Conservation (phyloP, 2,113 vertebrate genomes). For the Kryptolebias marmoratus region DNA sequence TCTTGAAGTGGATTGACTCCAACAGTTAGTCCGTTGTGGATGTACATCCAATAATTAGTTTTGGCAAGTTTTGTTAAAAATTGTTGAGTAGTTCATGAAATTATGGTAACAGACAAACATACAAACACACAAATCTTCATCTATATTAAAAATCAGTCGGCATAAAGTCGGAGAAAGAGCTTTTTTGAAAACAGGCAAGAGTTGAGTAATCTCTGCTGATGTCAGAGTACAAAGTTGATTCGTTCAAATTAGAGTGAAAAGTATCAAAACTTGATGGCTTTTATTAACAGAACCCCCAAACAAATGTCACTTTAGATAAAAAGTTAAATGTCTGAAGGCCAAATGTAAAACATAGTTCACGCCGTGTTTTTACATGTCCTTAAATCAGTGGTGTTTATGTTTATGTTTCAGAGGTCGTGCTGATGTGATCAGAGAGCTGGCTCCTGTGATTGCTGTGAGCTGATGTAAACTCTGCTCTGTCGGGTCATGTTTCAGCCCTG, state of each 20-base stretch:
- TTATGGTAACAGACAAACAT: too few relatives aligned
- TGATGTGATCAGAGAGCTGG: conserved; percentile 54
- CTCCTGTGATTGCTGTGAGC: conserved; percentile 55
- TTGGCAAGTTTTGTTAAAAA: too few relatives aligned
- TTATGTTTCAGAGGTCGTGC: conserved; percentile 54
- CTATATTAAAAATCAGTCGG: too few relatives aligned
- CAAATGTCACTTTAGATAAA: conserved; percentile 44
- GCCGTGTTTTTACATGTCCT: conserved; percentile 34
- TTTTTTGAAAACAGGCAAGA: conserved; percentile 1
- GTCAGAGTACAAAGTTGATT: conserved; percentile 11
- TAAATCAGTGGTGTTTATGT: conserved; percentile 72
- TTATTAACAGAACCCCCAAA: conserved; percentile 36
- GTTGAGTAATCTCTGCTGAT: conserved; percentile 16
- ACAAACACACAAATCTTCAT: too few relatives aligned
- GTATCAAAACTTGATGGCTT: conserved; percentile 18
- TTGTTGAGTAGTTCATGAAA: too few relatives aligned
- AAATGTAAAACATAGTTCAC: conserved; percentile 64
- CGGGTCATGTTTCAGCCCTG: conserved; percentile 67
- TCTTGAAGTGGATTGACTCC: too few relatives aligned
- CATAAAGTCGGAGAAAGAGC: neutral
- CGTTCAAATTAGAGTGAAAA: conserved; percentile 31
- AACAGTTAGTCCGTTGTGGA: too few relatives aligned
- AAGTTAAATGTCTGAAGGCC: conserved; percentile 37
- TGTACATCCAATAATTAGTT: too few relatives aligned
- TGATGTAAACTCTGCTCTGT: conserved; percentile 52